Evolutionary conservation across 92 coral and sea anemone genomes (phyloP).

Genomic region (Ricordea florida): DNA sequence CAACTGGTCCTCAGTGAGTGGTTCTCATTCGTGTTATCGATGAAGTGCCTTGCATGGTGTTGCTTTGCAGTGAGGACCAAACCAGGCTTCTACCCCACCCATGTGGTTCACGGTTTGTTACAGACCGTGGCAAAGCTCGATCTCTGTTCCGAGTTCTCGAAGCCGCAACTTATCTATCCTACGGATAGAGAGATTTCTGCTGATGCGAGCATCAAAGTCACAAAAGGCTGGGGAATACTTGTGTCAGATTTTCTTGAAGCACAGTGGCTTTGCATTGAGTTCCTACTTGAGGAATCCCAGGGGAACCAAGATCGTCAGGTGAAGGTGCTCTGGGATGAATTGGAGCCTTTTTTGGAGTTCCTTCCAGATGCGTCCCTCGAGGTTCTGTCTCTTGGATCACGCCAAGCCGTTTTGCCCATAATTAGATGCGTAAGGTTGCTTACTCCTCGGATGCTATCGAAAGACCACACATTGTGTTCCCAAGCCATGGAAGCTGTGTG

Average conservation of each 20-base stretch:
- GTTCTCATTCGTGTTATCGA: conserved; percentile 19
- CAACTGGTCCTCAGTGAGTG: conserved; percentile 17
- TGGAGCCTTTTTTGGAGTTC: conserved; percentile 8
- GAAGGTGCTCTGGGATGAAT: neutral
- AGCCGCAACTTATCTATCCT: conserved; percentile 20
- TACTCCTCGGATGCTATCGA: conserved; percentile 54
- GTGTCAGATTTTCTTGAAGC: conserved; percentile 75
- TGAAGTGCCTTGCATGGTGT: conserved; percentile 32
- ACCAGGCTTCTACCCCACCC: neutral
- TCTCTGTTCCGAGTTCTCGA: conserved; percentile 49
- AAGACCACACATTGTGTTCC: conserved; percentile 42
- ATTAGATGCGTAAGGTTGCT: conserved; percentile 69
- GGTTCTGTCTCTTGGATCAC: conserved; percentile 68
- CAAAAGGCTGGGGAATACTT: conserved; percentile 69
- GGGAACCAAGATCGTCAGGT: neutral
- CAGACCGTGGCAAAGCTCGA: conserved; percentile 32
- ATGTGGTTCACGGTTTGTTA: neutral
- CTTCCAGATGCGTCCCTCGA: conserved; percentile 76
- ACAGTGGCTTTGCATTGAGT: conserved; percentile 71
- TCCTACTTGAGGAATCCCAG: conserved; percentile 43
- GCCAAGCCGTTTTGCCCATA: conserved; percentile 65
- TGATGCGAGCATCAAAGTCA: conserved; percentile 8
- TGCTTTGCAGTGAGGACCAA: conserved; percentile 19
- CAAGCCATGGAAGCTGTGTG: conserved; percentile 74
- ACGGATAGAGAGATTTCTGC: neutral